These are phyloP conservation scores for Podarcis lilfordi DNA, from an alignment of 2,797 vertebrate genomes.

Conservation along the genomic window DNA sequence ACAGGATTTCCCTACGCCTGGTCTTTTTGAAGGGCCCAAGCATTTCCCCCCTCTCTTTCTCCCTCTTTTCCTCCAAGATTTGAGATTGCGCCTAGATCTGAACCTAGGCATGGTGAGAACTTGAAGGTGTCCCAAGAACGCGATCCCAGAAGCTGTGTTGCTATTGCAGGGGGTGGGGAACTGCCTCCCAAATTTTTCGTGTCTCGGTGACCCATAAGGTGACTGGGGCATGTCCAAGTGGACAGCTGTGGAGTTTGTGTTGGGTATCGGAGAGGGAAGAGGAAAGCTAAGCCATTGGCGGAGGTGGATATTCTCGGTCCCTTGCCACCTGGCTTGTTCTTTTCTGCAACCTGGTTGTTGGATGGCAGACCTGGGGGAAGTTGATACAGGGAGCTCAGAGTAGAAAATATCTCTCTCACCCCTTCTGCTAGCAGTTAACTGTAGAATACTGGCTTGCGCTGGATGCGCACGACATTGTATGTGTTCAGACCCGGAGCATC, in stretches of 20 bases:
- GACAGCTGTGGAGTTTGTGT: background rate
- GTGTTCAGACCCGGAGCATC: conserved; percentile 94
- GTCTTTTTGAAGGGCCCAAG: background rate
- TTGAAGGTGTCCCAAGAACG: background rate
- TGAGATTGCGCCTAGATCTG: background rate
- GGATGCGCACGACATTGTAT: conserved; percentile 87
- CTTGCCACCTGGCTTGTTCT: background rate
- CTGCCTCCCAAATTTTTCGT: background rate
- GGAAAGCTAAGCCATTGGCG: background rate
- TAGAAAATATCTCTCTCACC: background rate
- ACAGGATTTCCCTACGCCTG: no score
- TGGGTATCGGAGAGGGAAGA: background rate
- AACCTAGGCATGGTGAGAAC: background rate
- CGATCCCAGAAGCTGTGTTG: background rate
- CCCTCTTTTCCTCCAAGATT: background rate
- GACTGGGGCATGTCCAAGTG: background rate
- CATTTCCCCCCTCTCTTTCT: background rate
- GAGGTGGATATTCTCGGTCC: background rate
- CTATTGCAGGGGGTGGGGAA: background rate
- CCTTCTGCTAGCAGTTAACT: conserved; percentile 65
- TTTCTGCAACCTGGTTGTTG: background rate
- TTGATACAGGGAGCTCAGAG: background rate
- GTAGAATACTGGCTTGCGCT: conserved; percentile 82
- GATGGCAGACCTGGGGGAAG: conserved; percentile 21
- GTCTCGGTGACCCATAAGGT: background rate